Evolutionary conservation across 2,113 vertebrate species (phyloP).

Genomic region (Sisor rabdophorus): DNA sequence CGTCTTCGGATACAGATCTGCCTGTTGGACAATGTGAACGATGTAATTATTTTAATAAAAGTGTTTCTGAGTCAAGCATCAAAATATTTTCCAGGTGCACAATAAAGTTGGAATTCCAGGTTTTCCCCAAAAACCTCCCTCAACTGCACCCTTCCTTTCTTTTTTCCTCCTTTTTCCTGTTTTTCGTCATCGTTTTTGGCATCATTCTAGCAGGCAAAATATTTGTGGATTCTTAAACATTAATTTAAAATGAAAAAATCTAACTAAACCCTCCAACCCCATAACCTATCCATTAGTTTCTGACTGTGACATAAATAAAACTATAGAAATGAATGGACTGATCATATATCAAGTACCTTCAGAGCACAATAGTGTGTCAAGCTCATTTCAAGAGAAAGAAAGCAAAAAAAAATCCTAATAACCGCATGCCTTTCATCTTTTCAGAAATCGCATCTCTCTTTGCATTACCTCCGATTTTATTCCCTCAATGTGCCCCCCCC

Average conservation of each 20-base stretch:
- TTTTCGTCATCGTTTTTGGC: neutral
- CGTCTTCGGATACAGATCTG: slow-evolving; percentile 52
- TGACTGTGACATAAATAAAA: slow-evolving; percentile 7
- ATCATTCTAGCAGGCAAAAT: too few species aligned
- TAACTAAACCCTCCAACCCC: neutral
- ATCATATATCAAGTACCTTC: slow-evolving; percentile 49
- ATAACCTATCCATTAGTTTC: neutral
- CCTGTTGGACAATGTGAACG: slow-evolving; percentile 52
- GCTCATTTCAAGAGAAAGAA: slow-evolving; percentile 43
- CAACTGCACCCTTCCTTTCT: slow-evolving; percentile 4
- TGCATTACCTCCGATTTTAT: slow-evolving; percentile 45
- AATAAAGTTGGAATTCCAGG: slow-evolving; percentile 45
- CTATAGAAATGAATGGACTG: slow-evolving; percentile 36
- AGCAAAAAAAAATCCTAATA: slow-evolving; percentile 46
- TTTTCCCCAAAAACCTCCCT: neutral
- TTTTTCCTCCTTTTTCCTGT: neutral
- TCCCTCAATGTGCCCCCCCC: slow-evolving; percentile 43
- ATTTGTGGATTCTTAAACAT: too few species aligned
- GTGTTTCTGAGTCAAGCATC: slow-evolving; percentile 50
- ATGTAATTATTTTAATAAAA: slow-evolving; percentile 66
- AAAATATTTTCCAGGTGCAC: slow-evolving; percentile 52
- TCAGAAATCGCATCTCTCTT: slow-evolving; percentile 38
- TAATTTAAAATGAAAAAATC: neutral
- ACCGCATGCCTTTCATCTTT: slow-evolving; percentile 55
- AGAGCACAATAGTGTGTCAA: slow-evolving; percentile 48